Base-by-base conservation (phyloP, 2,888 invertebrate species). In the Andrena fulva region DNA sequence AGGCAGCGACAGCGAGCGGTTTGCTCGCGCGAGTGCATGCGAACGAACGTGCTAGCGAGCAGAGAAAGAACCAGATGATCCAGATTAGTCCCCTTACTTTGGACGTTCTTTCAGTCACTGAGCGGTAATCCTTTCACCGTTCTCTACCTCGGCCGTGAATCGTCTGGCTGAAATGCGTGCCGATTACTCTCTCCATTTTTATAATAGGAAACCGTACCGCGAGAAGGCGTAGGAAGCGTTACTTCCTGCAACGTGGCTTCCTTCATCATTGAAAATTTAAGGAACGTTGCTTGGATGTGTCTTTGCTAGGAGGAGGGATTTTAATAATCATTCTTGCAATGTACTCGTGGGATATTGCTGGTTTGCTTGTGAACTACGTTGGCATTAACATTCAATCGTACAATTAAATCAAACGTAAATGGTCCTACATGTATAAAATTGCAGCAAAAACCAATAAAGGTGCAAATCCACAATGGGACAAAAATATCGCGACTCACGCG, bases 91-190 rank as follows among this genome's bases (percentile, higher is more conserved):
- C 80, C 86, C 63, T 86, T 87, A 87, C 82, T 84, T 77, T 52
- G 64, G 33, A 66, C 81, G 59, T 77, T 81, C 82, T 71, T 70
- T 72, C 62, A 64, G 69, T 48, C 56, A 54, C 71, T 50, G 66
- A 27, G 27, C 59, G 69, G 60, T 83, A 72, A 82, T 85, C 89
- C 89, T 90, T 90, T 89, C 89, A 89, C 89, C 85, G 70, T 66
- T 84, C 80, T 79, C 85, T 79, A 73, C 60, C 66, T 64, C 79
- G 35, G 20, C 59, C 54, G 59, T 52, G 77, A 69, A 66, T 82
- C 67, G 73, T 56, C 54, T 52, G 52, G 52, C 63, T 31, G 29
- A 52, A 67, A 59, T 79, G 48, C 70, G 68, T 77, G 42, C 71
- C 70, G 62, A 78, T 75, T 70, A 54, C 75, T 80, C 87, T 82